Percentiles rank a stretch among this genome's conserved stretches.
These are phyloP conservation scores for Zaprionus nigranus DNA, from an alignment of 1,140 invertebrate species.

Conservation along the genomic window DNA sequence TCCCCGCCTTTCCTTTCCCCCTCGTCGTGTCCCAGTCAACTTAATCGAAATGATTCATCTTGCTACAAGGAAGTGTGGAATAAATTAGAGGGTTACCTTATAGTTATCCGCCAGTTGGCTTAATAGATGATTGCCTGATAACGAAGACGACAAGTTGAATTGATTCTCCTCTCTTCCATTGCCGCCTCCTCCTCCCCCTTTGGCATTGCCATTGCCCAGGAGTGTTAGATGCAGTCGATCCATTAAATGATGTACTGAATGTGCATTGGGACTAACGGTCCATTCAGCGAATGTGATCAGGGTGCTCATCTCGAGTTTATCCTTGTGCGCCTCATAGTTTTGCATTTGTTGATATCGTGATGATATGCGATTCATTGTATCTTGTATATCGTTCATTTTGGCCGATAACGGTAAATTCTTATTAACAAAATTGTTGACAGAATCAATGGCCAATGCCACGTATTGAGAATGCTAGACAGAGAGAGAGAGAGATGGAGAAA, in stretches of 20 bases:
- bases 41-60: constrained; percentile 37
- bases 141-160: constrained; percentile 33
- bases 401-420: constrained; percentile 85
- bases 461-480: constrained; percentile 65
- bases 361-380: constrained; percentile 86
- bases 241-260: constrained; percentile 88
- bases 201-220: constrained; percentile 50
- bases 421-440: constrained; percentile 65
- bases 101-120: constrained; percentile 63
- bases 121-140: constrained; percentile 64
- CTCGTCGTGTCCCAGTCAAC: background rate
- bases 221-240: constrained; percentile 87
- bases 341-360: constrained; percentile 86
- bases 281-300: constrained; percentile 88
- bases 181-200: constrained; percentile 27
- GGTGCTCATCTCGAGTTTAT: constrained; percentile 87
- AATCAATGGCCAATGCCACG: constrained; percentile 76
- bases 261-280: constrained; percentile 87
- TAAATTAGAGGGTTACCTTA: constrained; percentile 66
- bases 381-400: constrained; percentile 86
- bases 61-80: constrained; percentile 22
- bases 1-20: background rate
- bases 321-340: constrained; percentile 85
- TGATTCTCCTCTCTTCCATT: constrained; percentile 46
- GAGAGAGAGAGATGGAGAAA: background rate